A percentile compares a stretch with the other conserved stretches of the same genome.
Conservation (phyloP, 2,113 vertebrate species). For the Aspidoscelis tigris region DNA sequence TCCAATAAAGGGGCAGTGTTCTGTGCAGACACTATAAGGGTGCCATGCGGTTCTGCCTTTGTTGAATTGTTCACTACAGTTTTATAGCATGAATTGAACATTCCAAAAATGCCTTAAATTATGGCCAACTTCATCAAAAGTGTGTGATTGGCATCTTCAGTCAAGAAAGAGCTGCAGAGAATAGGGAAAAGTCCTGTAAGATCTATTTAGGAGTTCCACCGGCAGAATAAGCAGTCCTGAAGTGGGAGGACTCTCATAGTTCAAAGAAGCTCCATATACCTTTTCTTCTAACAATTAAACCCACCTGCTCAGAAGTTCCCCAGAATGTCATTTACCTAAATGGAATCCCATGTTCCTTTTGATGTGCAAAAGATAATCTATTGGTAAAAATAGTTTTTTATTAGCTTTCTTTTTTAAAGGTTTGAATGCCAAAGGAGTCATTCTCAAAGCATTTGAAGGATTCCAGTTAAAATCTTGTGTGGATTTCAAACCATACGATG, state of each 20-base stretch:
- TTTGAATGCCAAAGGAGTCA: constrained; percentile 87
- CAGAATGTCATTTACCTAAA: not conserved
- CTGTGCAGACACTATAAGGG: no score
- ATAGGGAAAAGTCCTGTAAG: no score
- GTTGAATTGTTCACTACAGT: no score
- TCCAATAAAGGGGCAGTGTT: no score
- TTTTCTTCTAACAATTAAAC: not conserved
- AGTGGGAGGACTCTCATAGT: not conserved
- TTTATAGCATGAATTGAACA: not conserved
- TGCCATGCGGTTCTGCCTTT: no score
- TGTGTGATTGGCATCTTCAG: not conserved
- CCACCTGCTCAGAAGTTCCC: not conserved
- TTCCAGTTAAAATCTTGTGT: constrained; percentile 91
- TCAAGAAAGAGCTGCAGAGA: not conserved
- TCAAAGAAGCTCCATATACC: not conserved
- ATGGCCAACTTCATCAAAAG: no score
- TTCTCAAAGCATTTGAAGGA: constrained; percentile 90
- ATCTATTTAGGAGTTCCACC: not conserved
- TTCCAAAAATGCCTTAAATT: no score
- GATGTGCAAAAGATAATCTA: not conserved
- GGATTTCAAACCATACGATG: constrained; percentile 94
- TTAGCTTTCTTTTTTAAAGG: constrained; percentile 58
- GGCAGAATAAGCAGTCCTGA: not conserved
- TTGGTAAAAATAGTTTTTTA: not conserved
- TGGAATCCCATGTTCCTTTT: not conserved